Evolutionary conservation across 2,888 invertebrate species (phyloP), one percentile per base, ranked within the genome.

Genomic region (Maniola hyperantus): DNA sequence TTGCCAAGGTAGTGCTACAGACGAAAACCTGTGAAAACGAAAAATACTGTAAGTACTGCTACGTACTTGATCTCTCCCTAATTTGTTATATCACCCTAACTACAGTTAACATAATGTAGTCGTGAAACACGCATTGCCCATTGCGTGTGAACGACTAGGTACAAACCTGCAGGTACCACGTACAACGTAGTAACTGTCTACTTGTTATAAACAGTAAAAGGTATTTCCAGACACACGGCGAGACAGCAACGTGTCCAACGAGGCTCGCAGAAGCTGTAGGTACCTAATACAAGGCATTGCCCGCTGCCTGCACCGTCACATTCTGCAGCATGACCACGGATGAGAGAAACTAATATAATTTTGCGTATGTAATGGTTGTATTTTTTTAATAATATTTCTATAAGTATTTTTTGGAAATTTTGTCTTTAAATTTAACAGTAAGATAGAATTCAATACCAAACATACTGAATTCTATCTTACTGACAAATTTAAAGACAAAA

Each of bases 101-200:
- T 51, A 61, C 20, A 42, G 42, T 42, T 53, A 62, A 57, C 57
- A 55, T 55, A 55, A 39, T 61, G 26, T 53, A 42, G 51, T 62
- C 51, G 53, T 63, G 54, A 46, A 63, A 63, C 63, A 63, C 63
- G 63, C 63, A 63, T 54, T 54, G 54, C 15, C 7, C 55, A 55
- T 71, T 70, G 71, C 71, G 70, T 71, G 71, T 64, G 64, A 70
- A 71, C 53, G 69, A 55, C 54, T 55, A 54, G 18, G 13, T 20
- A 57, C 50, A 10, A 8, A 50, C 26, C 10, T 20, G 0, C 10
- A 39, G 11, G 33, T 42, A 66, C 66, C 59, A 59, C 61, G 64
- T 57, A 63, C 58, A 39, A 48, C 33, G 54, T 54, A 61, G 57
- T 63, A 60, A 42, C 57, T 55, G 66, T 67, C 67, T 64, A 68